Base-by-base conservation (phyloP, 2,797 vertebrate genomes). In the Coranthus polyacanthus region DNA sequence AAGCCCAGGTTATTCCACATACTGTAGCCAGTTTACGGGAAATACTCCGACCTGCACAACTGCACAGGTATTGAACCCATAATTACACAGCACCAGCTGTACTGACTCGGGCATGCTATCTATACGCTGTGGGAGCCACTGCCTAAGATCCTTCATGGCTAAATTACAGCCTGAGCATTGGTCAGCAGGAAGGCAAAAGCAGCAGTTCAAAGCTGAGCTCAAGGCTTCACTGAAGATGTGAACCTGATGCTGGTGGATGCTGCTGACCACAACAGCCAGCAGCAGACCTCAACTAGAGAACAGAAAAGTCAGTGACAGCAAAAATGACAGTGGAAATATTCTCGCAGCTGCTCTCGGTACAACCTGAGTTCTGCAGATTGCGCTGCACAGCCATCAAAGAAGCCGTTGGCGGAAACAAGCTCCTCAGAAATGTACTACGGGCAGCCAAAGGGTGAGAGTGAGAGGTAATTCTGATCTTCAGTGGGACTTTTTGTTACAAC, bases 201-300 rank as follows among this genome's bases (percentile, higher is more conserved):
- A 75, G 68, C 43, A 71, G 62, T 83, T 78, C 74, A 90, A 84
- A 73, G 82, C 80, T 60, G 63, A 59, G 75, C 79, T 85, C 57
- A 71, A 58, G 69, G 75, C 68, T 61, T 61, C 47, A 22, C 44
- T 55, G 20, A 83, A 62, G 59, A 80, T 54, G 68, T 57, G 63
- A 66, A 76, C 59, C 54, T 67, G 63, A 66, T 74, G 59, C 54
- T 67, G 70, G 50, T 56, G 62, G 64, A 75, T 6, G 32, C 54
- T 39, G 71, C 60, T 70, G 64, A 83, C 68, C 12, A 38, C 41
- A 74, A 75, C 58, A 79, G 59, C 63, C 42, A 50, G 53, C 52
- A 63, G 70, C 54, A 51, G 45, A 73, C 55, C 39, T 22, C 22
- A 71, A 70, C 47, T 24, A 32, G 62, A 54, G 65, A 74, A 57